These are phyloP conservation scores for Eurytoma californica DNA, from an alignment of 2,888 invertebrate genomes.

Conservation along the genomic window DNA sequence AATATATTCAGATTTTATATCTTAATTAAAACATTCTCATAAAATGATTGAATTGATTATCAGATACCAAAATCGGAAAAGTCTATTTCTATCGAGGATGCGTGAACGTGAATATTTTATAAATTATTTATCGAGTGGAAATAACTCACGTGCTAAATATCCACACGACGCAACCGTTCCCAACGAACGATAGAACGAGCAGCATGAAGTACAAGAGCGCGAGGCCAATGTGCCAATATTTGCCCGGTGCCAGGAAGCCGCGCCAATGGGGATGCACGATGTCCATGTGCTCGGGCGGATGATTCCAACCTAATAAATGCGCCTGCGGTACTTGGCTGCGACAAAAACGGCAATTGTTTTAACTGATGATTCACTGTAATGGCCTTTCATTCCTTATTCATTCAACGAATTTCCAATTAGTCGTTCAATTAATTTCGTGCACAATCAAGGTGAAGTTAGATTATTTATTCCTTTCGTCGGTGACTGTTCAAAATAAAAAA, in stretches of 20 bases:
- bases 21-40: no score
- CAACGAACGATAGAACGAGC: constrained; percentile 79
- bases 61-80: no score
- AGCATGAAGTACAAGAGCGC: constrained; percentile 81
- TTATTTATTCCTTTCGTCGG: no score
- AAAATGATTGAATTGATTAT: no score
- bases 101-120: no score
- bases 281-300: constrained; percentile 79
- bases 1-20: no score
- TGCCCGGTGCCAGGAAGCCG: constrained; percentile 81
- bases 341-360: background rate
- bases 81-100: no score
- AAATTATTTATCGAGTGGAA: constrained; percentile 1
- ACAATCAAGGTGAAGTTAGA: no score
- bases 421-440: no score
- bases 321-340: constrained; percentile 67
- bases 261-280: constrained; percentile 84
- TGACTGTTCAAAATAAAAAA: no score
- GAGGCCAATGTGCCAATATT: constrained; percentile 81
- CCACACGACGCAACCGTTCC: constrained; percentile 86
- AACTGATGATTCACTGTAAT: background rate
- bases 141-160: constrained; percentile 83
- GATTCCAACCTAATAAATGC: constrained; percentile 81
- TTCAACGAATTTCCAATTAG: no score
- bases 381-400: background rate